These are phyloP conservation scores for Yoshiicerus persimilis DNA, from an alignment of 1,140 invertebrate genomes.

Conservation along the genomic window DNA sequence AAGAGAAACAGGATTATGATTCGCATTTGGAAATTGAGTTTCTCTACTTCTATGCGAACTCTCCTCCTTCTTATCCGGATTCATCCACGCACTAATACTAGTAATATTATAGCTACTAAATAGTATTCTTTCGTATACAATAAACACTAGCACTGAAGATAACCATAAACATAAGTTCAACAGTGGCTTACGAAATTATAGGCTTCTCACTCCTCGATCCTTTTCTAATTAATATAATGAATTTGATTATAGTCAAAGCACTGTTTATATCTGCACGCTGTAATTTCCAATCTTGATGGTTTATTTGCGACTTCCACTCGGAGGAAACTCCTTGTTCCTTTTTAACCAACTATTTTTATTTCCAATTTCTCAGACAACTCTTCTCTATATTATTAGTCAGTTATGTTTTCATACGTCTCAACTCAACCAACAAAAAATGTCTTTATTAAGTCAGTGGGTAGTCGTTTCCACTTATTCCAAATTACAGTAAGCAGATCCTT, in stretches of 20 bases:
- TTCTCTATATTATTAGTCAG: conserved; percentile 1
- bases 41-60: not conserved
- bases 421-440: not conserved
- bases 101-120: not conserved
- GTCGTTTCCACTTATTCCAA: not conserved
- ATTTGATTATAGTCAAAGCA: conserved; percentile 2
- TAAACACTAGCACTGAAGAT: not conserved
- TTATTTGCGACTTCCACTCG: not conserved
- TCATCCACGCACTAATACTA: not conserved
- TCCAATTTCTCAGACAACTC: not conserved
- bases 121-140: not conserved
- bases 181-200: conserved; percentile 12
- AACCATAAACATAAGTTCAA: not conserved
- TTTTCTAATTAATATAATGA: conserved; percentile 20
- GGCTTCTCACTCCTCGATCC: not conserved
- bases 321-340: conserved; percentile 3
- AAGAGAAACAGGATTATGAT: not conserved
- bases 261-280: not conserved
- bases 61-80: conserved; percentile 15
- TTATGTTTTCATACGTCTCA: not conserved
- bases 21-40: not conserved
- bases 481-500: not conserved
- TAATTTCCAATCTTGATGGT: not conserved
- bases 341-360: not conserved
- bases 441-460: not conserved